Percentiles rank a stretch among this genome's conserved stretches.
Conservation (phyloP, 2,113 vertebrate genomes). For the Peromyscus leucopus region DNA sequence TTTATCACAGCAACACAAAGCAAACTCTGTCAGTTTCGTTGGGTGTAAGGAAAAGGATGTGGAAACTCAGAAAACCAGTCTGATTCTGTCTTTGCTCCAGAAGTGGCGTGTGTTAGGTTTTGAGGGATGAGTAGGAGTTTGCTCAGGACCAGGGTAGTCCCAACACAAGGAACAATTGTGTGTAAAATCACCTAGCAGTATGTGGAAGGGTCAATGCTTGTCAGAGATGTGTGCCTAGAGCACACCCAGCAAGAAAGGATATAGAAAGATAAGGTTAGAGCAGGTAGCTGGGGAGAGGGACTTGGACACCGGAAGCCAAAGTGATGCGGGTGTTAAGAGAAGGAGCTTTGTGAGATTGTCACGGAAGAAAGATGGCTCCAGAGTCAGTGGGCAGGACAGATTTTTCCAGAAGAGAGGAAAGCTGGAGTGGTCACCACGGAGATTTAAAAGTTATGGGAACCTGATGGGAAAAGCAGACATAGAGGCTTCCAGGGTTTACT, state of each 20-base stretch:
- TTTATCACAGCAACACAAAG: background rate
- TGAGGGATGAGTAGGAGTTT: constrained; percentile 25
- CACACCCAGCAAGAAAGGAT: background rate
- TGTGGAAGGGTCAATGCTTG: background rate
- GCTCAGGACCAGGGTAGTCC: background rate
- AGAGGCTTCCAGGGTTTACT: rapidly evolving
- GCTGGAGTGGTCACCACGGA: background rate
- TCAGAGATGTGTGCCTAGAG: background rate
- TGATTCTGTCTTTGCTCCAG: background rate
- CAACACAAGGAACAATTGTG: background rate
- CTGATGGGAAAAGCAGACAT: background rate
- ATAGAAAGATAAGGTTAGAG: background rate
- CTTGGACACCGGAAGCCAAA: background rate
- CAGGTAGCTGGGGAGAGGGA: background rate
- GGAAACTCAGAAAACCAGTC: background rate
- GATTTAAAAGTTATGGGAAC: rapidly evolving
- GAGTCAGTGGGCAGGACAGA: background rate
- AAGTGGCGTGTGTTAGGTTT: background rate
- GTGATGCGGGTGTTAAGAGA: rapidly evolving
- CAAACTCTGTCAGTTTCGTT: background rate
- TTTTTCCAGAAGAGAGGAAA: background rate
- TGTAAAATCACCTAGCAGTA: background rate
- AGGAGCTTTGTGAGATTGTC: background rate
- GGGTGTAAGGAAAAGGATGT: background rate
- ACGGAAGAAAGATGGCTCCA: background rate